phyloP scores from a whole-genome alignment of 2,888 invertebrate species.

The Falcaria lacertinaria region DNA sequence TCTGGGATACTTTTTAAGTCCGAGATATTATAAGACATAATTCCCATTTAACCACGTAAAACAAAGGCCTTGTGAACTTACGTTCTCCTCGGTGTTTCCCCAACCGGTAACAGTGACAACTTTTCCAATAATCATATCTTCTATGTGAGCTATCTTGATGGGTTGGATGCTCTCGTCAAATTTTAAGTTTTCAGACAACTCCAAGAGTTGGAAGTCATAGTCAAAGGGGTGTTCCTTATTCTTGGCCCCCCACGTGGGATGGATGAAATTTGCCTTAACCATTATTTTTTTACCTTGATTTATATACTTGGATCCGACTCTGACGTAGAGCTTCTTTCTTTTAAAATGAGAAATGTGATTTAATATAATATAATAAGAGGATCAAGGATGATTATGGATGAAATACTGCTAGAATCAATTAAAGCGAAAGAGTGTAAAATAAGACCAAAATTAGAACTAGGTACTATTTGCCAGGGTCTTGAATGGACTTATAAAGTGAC shows the following conservation, averaged over 20 bases:
- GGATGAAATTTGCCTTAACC: constrained; percentile 40
- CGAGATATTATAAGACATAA: too few species aligned
- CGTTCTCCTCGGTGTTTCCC: constrained; percentile 68
- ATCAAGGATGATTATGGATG: too few species aligned
- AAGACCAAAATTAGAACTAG: too few species aligned
- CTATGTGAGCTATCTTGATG: constrained; percentile 56
- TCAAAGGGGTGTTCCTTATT: constrained; percentile 65
- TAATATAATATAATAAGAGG: too few species aligned
- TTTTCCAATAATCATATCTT: constrained; percentile 66
- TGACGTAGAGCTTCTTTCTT: constrained; percentile 59
- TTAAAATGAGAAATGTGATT: too few species aligned
- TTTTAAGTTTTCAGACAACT: constrained; percentile 43
- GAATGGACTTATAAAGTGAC: too few species aligned
- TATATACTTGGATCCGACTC: constrained; percentile 59
- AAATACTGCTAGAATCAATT: too few species aligned
- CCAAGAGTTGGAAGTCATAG: constrained; percentile 62
- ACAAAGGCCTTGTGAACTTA: constrained; percentile 37
- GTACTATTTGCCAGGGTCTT: too few species aligned
- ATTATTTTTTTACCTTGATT: constrained; percentile 43
- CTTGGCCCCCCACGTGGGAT: constrained; percentile 50
- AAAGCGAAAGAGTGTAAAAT: too few species aligned
- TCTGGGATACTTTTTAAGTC: too few species aligned
- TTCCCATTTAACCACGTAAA: too few species aligned
- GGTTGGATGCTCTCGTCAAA: constrained; percentile 54
- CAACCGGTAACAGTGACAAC: constrained; percentile 67